Base-by-base conservation (phyloP, 2,888 invertebrate species). In the Drosophila robusta region DNA sequence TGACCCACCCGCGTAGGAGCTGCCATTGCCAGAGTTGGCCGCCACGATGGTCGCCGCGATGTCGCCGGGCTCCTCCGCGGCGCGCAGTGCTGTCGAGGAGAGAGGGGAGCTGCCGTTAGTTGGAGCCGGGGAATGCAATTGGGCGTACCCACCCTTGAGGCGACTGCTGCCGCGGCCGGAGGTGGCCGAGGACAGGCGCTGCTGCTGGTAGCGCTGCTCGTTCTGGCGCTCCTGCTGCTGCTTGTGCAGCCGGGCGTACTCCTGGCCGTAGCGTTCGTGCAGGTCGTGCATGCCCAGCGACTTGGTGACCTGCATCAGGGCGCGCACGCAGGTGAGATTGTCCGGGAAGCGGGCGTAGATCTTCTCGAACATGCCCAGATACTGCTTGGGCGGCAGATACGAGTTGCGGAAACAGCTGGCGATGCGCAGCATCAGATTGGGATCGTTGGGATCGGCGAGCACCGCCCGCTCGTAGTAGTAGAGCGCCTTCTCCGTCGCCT, bases 281-380 rank as follows among this genome's bases (percentile, higher is more conserved):
- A 97, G 96, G 90, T 99, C 99, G 39, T 96, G 94, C 89, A 99
- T 94, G 0, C 98, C 98, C 87, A 99, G 94, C 90, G 91, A 90
- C 45, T 91, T 92, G n/a, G 92, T 92, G 2, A 90, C 91, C 71
- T 92, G 92, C 61, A 92, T 89, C 12, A 92, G 62, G 0, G 92
- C 95, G 92, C 92, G 95, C 96, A 99, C 92, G 95, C 99, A 99
- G 90, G 98, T 98, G 1, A 97, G 94, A 91, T 99, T 98, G 71
- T 99, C 98, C 0, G 99, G 99, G 92, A 99, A 99, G 78, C 95
- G 95, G 18, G 95, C 93, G 90, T 98, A 96, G 87, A 99, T 92
- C 49, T 91, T 90, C 67, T 92, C 91, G 52, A 92, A 92, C 78
- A 92, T 88, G 47, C 89, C 90, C 61, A 92, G 67, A 70, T 92